A percentile compares a stretch with the other conserved stretches of the same genome.
Conservation (phyloP, 1,140 invertebrate genomes). For the Drosophila mauritiana region DNA sequence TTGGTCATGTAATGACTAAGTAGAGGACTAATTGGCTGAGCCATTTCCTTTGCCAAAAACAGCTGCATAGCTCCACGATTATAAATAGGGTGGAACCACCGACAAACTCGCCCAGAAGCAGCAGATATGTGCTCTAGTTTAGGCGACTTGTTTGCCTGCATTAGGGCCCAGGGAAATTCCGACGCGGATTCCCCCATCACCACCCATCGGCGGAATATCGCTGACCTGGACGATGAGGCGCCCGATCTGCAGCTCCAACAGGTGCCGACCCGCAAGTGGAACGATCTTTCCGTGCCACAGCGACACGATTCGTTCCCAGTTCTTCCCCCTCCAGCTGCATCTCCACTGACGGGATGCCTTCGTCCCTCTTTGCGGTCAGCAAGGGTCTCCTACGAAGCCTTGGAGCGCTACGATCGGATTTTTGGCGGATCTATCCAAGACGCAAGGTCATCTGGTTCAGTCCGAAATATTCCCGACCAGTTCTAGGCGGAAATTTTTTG, state of each 20-base stretch:
- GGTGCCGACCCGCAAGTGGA: neutral
- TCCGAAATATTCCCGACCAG: slow-evolving; percentile 7
- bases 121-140: slow-evolving; percentile 32
- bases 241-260: neutral
- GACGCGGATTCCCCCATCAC: slow-evolving; percentile 16
- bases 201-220: neutral
- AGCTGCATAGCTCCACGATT: neutral
- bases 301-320: neutral
- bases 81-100: neutral
- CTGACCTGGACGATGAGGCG: neutral
- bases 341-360: neutral
- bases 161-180: neutral
- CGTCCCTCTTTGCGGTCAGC: neutral
- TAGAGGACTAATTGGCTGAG: neutral
- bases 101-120: neutral
- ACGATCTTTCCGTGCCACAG: too few relatives aligned
- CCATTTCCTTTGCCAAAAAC: neutral
- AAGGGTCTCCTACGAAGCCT: slow-evolving; percentile 39
- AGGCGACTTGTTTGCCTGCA: slow-evolving; percentile 41
- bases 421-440: neutral
- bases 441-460: neutral
- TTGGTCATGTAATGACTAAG: neutral
- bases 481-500: neutral
- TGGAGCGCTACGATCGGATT: slow-evolving; percentile 47
- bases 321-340: neutral